Evolutionary conservation across 2,113 vertebrate species (phyloP).

Genomic region (Pluvialis apricaria): DNA sequence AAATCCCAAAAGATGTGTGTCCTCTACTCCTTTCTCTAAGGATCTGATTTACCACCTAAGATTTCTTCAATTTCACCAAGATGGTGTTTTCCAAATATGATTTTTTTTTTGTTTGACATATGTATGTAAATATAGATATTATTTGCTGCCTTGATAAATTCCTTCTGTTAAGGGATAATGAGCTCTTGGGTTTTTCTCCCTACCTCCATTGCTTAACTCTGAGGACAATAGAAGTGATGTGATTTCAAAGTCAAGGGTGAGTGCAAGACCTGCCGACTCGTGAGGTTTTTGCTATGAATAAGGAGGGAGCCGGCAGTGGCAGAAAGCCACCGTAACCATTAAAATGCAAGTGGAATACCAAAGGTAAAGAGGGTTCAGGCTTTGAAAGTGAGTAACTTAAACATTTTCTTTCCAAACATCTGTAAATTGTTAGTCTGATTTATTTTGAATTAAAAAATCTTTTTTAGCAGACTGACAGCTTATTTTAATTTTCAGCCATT

Average conservation of each 20-base stretch:
- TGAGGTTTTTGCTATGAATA: neutral
- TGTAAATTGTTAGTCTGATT: constrained; percentile 76
- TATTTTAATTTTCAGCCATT: constrained; percentile 74
- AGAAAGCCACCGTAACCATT: constrained; percentile 25
- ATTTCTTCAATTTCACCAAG: neutral
- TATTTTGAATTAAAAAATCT: constrained; percentile 74
- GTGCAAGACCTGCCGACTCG: neutral
- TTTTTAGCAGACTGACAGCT: constrained; percentile 68
- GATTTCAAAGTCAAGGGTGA: neutral
- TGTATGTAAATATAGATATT: neutral
- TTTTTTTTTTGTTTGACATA: neutral
- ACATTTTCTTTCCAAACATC: constrained; percentile 76
- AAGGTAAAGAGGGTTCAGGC: constrained; percentile 39
- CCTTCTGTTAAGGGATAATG: neutral
- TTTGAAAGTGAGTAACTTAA: constrained; percentile 64
- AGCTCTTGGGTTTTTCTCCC: neutral
- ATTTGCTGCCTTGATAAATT: neutral
- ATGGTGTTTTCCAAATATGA: neutral
- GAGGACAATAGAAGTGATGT: neutral
- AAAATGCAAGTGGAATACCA: constrained; percentile 29
- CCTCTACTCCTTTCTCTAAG: neutral
- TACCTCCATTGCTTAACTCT: neutral
- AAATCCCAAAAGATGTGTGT: neutral
- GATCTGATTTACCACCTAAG: neutral
- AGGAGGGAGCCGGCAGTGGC: neutral